These are phyloP conservation scores for Sebastes trivittatus DNA, from an alignment of 2,797 vertebrate genomes.

Conservation along the genomic window DNA sequence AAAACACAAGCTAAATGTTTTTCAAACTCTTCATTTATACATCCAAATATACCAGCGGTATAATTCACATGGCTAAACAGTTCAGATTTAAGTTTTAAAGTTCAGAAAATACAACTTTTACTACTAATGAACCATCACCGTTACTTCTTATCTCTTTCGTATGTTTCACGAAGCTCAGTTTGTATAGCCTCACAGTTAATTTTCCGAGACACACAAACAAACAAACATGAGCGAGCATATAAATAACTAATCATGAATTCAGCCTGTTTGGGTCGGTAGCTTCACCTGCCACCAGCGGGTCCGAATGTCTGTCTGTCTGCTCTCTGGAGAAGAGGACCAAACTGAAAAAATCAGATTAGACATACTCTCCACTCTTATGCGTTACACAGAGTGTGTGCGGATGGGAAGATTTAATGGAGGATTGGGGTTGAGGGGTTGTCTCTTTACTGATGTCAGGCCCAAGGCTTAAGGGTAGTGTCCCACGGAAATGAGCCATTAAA, in stretches of 20 bases:
- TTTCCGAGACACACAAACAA: slow-evolving; percentile 13
- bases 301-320: neutral
- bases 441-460: slow-evolving; percentile 61
- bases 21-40: neutral
- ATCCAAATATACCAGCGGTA: neutral
- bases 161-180: neutral
- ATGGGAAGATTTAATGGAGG: slow-evolving; percentile 46
- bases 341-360: slow-evolving; percentile 59
- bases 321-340: slow-evolving; percentile 16
- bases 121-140: neutral
- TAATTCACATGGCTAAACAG: neutral
- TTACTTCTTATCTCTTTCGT: neutral
- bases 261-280: neutral
- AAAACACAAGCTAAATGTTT: neutral
- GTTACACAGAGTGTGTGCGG: slow-evolving; percentile 14
- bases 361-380: slow-evolving; percentile 29
- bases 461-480: slow-evolving; percentile 73
- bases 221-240: slow-evolving; percentile 9
- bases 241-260: slow-evolving; percentile 28
- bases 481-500: slow-evolving; percentile 79
- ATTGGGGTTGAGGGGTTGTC: slow-evolving; percentile 46
- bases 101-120: neutral
- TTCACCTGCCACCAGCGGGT: slow-evolving; percentile 31
- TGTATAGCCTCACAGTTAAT: neutral
- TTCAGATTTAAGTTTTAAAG: neutral